Conservation (phyloP, 2,797 vertebrate species). For the Oreochromis mossambicus region DNA sequence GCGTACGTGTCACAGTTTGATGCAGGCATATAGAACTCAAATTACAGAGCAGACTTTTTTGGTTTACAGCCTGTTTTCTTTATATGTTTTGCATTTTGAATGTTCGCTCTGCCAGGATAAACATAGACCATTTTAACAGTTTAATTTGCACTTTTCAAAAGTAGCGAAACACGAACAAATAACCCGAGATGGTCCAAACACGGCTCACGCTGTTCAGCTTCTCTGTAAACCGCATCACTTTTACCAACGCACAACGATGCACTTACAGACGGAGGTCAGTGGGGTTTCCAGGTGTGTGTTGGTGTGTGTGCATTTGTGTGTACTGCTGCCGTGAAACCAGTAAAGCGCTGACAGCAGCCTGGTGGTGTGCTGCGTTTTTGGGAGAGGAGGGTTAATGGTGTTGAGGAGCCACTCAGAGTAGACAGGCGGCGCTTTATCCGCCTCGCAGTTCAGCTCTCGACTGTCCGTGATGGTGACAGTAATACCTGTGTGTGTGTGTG, state of each 20-base stretch:
- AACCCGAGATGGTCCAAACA: not conserved
- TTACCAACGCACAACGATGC: rapidly evolving
- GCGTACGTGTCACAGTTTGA: not conserved
- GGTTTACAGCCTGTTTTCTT: not conserved
- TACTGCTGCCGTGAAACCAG: not conserved
- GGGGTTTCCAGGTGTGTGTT: not conserved
- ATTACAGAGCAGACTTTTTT: not conserved
- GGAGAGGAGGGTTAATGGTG: not conserved
- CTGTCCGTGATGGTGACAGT: not conserved
- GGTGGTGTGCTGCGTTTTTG: not conserved
- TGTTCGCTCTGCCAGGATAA: not conserved
- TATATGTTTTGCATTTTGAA: not conserved
- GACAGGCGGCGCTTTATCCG: not conserved
- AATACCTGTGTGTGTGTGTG: not conserved
- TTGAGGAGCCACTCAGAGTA: not conserved
- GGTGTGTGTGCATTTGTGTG: not conserved
- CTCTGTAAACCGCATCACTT: not conserved
- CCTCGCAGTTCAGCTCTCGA: not conserved
- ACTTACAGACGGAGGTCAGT: not conserved
- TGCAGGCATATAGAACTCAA: not conserved
- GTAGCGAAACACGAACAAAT: not conserved
- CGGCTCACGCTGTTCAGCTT: not conserved
- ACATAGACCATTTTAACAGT: rapidly evolving
- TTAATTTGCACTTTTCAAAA: not conserved
- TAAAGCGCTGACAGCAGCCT: not conserved